These are phyloP conservation scores for Chelonus formosanus DNA, from an alignment of 2,888 invertebrate genomes.

Conservation along the genomic window DNA sequence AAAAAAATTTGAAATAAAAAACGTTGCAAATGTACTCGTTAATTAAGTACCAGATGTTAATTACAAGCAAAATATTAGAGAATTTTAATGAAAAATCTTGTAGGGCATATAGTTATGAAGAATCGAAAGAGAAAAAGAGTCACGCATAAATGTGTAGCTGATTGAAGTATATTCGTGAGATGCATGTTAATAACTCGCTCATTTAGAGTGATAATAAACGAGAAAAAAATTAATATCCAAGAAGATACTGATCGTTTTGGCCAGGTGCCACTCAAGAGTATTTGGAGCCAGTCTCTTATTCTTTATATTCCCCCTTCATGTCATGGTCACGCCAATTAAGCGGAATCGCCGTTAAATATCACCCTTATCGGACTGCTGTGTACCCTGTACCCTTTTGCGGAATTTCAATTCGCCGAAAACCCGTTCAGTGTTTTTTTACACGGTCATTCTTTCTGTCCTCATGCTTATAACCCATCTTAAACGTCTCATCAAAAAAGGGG, in stretches of 20 bases:
- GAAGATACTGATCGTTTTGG: slow-evolving; percentile 45
- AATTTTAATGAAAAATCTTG: no score
- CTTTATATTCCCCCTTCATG: slow-evolving; percentile 45
- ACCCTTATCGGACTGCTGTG: slow-evolving; percentile 41
- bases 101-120: no score
- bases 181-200: slow-evolving; percentile 45
- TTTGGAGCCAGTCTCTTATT: slow-evolving; percentile 23
- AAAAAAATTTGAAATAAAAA: no score
- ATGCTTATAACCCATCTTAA: slow-evolving; percentile 17
- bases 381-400: slow-evolving; percentile 41
- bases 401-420: slow-evolving; percentile 47
- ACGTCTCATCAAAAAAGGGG: background rate
- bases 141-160: slow-evolving; percentile 15
- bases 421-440: slow-evolving; percentile 28
- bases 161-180: slow-evolving; percentile 37
- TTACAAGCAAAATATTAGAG: no score
- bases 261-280: slow-evolving; percentile 43
- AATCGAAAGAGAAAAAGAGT: background rate
- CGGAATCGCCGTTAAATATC: slow-evolving; percentile 54
- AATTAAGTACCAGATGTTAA: no score
- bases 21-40: no score
- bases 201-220: slow-evolving; percentile 31
- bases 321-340: slow-evolving; percentile 55
- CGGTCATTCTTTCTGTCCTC: slow-evolving; percentile 6
- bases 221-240: slow-evolving; percentile 49